Conservation (phyloP, 2,113 vertebrate species). For the Hirundichthys speculiger region DNA sequence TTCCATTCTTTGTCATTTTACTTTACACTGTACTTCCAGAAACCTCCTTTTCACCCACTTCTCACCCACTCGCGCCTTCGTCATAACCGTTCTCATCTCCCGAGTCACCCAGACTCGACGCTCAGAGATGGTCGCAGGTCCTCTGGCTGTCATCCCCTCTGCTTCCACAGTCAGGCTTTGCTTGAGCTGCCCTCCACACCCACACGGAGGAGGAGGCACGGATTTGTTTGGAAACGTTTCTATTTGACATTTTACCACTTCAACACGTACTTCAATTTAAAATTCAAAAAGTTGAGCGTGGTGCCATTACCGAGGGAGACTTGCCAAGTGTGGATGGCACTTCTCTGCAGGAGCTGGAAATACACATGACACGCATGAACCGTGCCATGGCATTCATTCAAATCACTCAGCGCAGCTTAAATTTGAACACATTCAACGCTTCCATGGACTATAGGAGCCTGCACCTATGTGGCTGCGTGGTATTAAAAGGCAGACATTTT, state of each 20-base stretch:
- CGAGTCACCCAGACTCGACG: no score
- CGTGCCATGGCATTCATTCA: constrained; percentile 15
- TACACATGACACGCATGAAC: constrained; percentile 30
- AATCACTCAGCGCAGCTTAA: constrained; percentile 23
- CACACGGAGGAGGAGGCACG: not conserved
- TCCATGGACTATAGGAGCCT: not conserved
- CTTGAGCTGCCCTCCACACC: not conserved
- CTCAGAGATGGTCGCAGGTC: no score
- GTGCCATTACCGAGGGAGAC: constrained; percentile 21
- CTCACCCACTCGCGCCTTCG: no score
- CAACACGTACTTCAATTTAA: constrained; percentile 16
- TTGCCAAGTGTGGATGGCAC: constrained; percentile 20
- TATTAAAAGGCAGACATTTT: not conserved
- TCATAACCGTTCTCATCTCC: no score
- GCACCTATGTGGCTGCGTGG: not conserved
- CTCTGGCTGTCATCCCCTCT: no score
- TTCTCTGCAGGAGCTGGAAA: constrained; percentile 32
- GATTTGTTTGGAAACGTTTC: constrained; percentile 21
- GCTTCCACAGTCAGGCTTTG: not conserved
- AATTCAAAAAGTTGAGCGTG: constrained; percentile 29
- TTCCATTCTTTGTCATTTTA: no score
- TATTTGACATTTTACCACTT: constrained; percentile 49
- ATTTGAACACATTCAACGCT: constrained; percentile 17
- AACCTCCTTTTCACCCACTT: no score
- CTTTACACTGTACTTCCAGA: no score